Evolutionary conservation across 2,797 vertebrate genomes (phyloP), one percentile per base, ranked within the genome.

Genomic region (Ficedula albicollis): DNA sequence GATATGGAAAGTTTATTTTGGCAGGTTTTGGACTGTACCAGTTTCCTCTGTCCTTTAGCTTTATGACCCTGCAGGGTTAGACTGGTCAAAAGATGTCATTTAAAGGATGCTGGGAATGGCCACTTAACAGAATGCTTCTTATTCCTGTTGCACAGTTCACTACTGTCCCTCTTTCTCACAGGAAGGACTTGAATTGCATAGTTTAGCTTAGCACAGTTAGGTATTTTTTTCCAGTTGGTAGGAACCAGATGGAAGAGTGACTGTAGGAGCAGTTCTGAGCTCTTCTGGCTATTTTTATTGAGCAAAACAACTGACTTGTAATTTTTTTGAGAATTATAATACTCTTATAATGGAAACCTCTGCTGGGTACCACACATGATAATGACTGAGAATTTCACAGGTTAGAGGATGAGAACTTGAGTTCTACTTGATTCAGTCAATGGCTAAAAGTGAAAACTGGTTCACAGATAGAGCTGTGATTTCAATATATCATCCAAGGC

Each of bases 191-290:
- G 74, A 86, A 87, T 63, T 95, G 94, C 92, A 95, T 84, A 84
- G 58, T 96, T 84, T 55, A 95, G 74, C 90, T 90, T 90, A 95
- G 94, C 77, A 89, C 48, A 64, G 32, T 97, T 94, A 94, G 90
- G 78, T 92, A 89, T 79, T 96, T 97, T 91, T 96, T 97, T 96
- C 95, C 95, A 96, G 70, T 54, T 93, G 8, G 9, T 90, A 56
- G 76, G 68, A 94, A 96, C 94, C 90, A 96, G 88, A 96, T 95
- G 94, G 93, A 93, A 77, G 92, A 90, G 67, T 83, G 74, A 66
- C 80, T 90, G 87, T 84, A 92, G 94, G 80, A 96, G 91, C 86
- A 95, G 78, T 92, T 90, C 63, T 79, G 87, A 82, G 63, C 44
- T 83, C 27, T 56, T 88, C 52, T 79, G 59, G 59, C 52, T 63